phyloP scores from a whole-genome alignment of 2,113 vertebrate genomes.

The Rhineura floridana region DNA sequence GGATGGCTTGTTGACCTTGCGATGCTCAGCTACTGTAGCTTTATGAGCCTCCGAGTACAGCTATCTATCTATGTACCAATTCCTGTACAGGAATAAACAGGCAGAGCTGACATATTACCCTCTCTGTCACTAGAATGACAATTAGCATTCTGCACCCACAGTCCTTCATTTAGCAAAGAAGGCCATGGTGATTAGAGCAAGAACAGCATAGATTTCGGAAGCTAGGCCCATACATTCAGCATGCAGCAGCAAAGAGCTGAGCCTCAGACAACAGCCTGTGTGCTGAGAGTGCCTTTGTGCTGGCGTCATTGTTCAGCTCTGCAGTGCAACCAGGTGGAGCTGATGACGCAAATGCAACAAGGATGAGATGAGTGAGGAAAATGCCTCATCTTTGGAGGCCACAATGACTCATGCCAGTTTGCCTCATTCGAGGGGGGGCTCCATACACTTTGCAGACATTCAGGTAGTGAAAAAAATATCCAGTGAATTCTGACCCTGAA shows the following conservation, averaged over 20 bases:
- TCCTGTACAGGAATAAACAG: not conserved
- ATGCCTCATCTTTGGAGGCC: slow-evolving; percentile 53
- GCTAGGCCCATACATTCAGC: not conserved
- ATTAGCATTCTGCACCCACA: not conserved
- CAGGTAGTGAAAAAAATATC: not conserved
- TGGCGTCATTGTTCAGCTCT: slow-evolving; percentile 18
- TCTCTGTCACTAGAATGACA: too few relatives aligned
- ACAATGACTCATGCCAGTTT: slow-evolving; percentile 57
- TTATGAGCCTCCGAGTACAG: not conserved
- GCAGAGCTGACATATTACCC: not conserved
- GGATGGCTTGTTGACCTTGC: too few relatives aligned
- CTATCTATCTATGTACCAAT: not conserved
- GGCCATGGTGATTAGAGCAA: not conserved
- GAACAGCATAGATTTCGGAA: not conserved
- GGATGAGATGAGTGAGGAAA: slow-evolving; percentile 28
- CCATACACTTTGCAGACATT: not conserved
- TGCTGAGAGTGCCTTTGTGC: not conserved
- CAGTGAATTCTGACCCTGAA: not conserved
- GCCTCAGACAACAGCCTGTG: not conserved
- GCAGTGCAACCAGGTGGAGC: slow-evolving; percentile 16
- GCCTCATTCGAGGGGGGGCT: slow-evolving; percentile 39
- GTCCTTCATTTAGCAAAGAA: not conserved
- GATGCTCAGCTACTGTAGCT: not conserved
- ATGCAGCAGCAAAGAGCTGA: not conserved
- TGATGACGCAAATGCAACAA: slow-evolving; percentile 45